Conservation (phyloP, 2,797 vertebrate genomes). For the Anguilla obscura region DNA sequence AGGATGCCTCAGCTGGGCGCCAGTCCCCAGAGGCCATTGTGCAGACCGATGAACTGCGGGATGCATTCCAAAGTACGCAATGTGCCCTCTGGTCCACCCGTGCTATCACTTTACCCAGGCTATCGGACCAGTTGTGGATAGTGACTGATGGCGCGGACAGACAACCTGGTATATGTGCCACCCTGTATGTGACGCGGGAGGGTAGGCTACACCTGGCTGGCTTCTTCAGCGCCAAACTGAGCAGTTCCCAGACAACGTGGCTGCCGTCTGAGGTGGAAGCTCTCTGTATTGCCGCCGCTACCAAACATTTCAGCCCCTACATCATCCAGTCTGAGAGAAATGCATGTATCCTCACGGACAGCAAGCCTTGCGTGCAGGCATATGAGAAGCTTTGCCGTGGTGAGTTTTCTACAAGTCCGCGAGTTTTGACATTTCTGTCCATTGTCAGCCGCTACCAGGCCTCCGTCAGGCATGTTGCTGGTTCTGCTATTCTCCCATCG, state of each 20-base stretch:
- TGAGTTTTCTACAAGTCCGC: neutral
- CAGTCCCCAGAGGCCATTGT: neutral
- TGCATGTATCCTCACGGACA: neutral
- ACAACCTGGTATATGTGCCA: too few species aligned
- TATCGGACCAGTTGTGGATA: too few species aligned
- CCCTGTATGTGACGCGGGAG: too few species aligned
- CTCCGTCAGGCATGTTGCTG: neutral
- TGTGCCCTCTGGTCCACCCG: too few species aligned
- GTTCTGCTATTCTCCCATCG: neutral
- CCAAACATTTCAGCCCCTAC: too few species aligned
- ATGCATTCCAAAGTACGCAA: neutral
- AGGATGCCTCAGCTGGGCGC: neutral
- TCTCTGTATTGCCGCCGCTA: too few species aligned
- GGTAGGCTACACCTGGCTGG: too few species aligned
- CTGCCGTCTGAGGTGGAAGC: too few species aligned
- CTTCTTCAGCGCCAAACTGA: too few species aligned
- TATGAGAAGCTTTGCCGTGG: neutral
- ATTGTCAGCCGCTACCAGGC: neutral
- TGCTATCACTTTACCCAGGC: too few species aligned
- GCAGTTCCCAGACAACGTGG: too few species aligned
- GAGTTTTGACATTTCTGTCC: neutral
- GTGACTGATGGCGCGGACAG: too few species aligned
- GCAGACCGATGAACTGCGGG: neutral
- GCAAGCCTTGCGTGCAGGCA: neutral
- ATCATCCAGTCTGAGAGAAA: neutral